A percentile compares a stretch with the other conserved stretches of the same genome.
These are phyloP conservation scores for Helleia helle DNA, from an alignment of 2,888 invertebrate genomes.

Conservation along the genomic window DNA sequence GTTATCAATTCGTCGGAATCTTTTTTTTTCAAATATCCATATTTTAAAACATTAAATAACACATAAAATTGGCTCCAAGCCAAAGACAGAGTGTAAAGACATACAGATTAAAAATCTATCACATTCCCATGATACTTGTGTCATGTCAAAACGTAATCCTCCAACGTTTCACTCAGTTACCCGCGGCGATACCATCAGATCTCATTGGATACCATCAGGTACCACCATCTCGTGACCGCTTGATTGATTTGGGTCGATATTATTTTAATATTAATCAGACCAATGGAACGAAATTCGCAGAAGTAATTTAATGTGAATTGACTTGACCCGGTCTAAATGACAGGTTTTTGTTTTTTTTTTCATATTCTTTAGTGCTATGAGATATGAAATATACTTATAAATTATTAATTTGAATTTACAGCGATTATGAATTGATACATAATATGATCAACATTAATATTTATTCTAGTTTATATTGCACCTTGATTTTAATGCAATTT, in stretches of 20 bases:
- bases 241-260: conserved; percentile 4
- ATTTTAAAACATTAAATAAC: background rate
- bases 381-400: too few relatives aligned
- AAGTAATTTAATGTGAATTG: background rate
- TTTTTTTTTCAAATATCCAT: too few relatives aligned
- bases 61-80: too few relatives aligned
- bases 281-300: conserved; percentile 1
- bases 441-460: too few relatives aligned
- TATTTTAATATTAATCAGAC: background rate
- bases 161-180: background rate
- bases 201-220: background rate
- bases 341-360: background rate
- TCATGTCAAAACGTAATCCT: background rate
- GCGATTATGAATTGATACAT: too few relatives aligned
- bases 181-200: background rate
- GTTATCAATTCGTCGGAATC: too few relatives aligned
- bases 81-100: background rate
- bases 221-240: background rate
- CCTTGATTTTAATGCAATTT: too few relatives aligned
- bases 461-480: too few relatives aligned
- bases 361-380: too few relatives aligned
- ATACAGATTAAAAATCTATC: background rate
- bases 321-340: too few relatives aligned
- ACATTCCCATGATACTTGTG: conserved; percentile 4
- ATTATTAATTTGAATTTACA: too few relatives aligned